Evolutionary conservation across 2,888 invertebrate species (phyloP), one percentile per base, ranked within the genome.

Genomic region (Ommatoiulus sabulosus): DNA sequence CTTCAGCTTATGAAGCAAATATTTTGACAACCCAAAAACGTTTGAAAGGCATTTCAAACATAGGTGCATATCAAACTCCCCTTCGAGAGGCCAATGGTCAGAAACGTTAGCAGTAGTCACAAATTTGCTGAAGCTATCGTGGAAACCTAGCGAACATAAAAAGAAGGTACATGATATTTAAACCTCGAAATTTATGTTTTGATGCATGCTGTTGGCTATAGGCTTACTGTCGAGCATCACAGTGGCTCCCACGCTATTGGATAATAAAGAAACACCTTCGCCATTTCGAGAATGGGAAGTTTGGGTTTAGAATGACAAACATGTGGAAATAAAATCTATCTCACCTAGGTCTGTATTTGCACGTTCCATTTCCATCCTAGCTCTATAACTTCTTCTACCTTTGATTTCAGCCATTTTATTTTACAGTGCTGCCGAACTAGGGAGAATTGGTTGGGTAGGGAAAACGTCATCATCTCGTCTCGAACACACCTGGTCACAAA

Each of bases 1-100:
- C 52, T 94, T 93, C 92, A 96, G 96, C 84, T 97, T 95, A 92
- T 98, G 98, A 80, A 94, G 94, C 46, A 98, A 95, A 92, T 98
- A 98, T 92, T 96, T 96, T 80, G 96, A 95, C 20, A 98, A 93
- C 0, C 98, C 98, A 63, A 95, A 93, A 90, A 98, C 95, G 4
- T 97, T 97, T 24, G 94, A 92, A 91, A 96, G 96, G 93, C 98
- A 98, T 92, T 96, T 96, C 91, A 97, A 95, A 93, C 98, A 98
- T 90, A 97, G 95, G 92, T 98, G 98, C 6, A 95, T 95, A 93
- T 98, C 97, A 72, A 24, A 72, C 72, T 72, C 72, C 24, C 72
- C 24, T 72, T 72, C 72, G 1, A 72, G 72, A 24, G 72, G 72
- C 72, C 72, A 72, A 72, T 24, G 24, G 24, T 72, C 72, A 72